Conservation (phyloP, 92 coral and sea anemone species). For the Porites cylindrica region DNA sequence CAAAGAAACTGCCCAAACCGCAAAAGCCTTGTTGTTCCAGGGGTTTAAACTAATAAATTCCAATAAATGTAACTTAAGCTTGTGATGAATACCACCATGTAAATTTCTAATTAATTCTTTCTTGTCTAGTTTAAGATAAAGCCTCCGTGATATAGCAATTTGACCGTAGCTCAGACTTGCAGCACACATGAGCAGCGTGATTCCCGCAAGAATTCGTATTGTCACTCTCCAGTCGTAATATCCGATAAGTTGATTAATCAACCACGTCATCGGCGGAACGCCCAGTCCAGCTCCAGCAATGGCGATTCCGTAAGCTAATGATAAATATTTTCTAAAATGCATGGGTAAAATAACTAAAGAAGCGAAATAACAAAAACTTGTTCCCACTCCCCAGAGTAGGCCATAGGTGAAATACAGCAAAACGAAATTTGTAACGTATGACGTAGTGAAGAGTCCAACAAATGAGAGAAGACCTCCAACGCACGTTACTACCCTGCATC, state of each 20-base stretch:
- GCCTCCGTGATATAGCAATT: slow-evolving; percentile 8
- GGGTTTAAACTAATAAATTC: slow-evolving; percentile 30
- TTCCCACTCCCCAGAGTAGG: slow-evolving; percentile 76
- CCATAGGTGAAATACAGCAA: slow-evolving; percentile 76
- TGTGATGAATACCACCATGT: neutral
- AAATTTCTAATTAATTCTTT: neutral
- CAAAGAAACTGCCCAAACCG: slow-evolving; percentile 70
- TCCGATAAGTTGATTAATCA: slow-evolving; percentile 27
- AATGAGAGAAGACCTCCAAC: slow-evolving; percentile 74
- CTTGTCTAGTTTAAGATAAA: slow-evolving; percentile 9
- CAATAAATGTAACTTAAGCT: slow-evolving; percentile 19
- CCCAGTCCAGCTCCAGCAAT: slow-evolving; percentile 77
- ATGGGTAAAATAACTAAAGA: slow-evolving; percentile 59
- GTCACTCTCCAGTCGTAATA: slow-evolving; percentile 60
- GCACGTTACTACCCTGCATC: slow-evolving; percentile 76
- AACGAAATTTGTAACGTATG: slow-evolving; percentile 75
- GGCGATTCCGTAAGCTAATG: slow-evolving; percentile 68
- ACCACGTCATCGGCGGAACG: slow-evolving; percentile 58
- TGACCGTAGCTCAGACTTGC: slow-evolving; percentile 62
- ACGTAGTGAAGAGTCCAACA: slow-evolving; percentile 74
- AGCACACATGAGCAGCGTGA: slow-evolving; percentile 55
- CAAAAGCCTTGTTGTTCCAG: slow-evolving; percentile 65
- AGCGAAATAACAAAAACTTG: slow-evolving; percentile 80
- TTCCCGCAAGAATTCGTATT: slow-evolving; percentile 52
- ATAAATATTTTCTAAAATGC: slow-evolving; percentile 60